Evolutionary conservation across 2,113 vertebrate genomes (phyloP), one percentile per base, ranked within the genome.

Genomic region (Archilochus colubris): DNA sequence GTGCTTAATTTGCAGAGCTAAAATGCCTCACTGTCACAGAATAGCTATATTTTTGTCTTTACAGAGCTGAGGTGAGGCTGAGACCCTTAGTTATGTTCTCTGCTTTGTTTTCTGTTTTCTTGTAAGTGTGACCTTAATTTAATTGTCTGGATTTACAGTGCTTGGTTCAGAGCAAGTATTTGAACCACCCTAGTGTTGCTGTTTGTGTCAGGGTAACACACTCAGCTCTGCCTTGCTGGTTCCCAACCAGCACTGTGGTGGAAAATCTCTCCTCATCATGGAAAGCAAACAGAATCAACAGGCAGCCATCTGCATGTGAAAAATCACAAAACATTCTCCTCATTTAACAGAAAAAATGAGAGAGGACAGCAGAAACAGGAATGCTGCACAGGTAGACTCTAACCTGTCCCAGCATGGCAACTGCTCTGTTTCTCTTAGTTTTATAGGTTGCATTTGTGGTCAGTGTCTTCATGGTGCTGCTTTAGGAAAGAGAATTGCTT

Each of bases 301-400:
- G n/a, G 21, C 46, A 10, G 17, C 8, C 64, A 40, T 30, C 24
- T 1, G 9, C n/a, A 25, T 0, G 0, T 38, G 17, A 21, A 25
- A 36, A 67, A 83, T 24, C 21, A 30, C 22, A 15, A 51, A 40
- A 12, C 4, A 4, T 27, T 67, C 25, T 83, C 53, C 36, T 16
- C 6, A 2, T 44, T 86, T 79, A 27, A 46, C 46, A 55, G 46
- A 30, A 18, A 18, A 44, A 57, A 20, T 30, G 57, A 40, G 12
- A 31, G 36, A 74, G 27, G n/a, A 12, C 0, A 1, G 23, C 64
- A 58, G 80, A 21, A 23, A 18, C 33, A 20, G 44, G 44, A 36
- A 28, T 4, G 6, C 53, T 11, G 46, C 0, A 0, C 28, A 40
- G 30, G 20, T 8, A 20, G 28, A 22, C 24, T 43, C 28, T 43